These are phyloP conservation scores for Drosophila serrata DNA, from an alignment of 1,140 invertebrate genomes.

Conservation along the genomic window DNA sequence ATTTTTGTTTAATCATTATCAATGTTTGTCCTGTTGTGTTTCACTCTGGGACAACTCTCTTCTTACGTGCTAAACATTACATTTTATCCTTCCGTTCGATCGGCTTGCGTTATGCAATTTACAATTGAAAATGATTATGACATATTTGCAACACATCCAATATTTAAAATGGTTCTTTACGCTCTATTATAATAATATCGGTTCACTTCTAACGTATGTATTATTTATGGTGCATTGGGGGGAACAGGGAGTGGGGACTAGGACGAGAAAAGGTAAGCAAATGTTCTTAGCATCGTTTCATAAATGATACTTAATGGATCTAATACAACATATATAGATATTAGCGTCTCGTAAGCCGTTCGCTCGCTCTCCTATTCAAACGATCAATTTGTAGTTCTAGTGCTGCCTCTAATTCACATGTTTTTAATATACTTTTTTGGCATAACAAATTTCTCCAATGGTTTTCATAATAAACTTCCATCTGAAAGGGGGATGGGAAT, in stretches of 20 bases:
- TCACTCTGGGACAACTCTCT: conserved; percentile 54
- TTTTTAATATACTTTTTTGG: conserved; percentile 44
- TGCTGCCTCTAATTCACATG: conserved; percentile 17
- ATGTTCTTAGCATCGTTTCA: conserved; percentile 55
- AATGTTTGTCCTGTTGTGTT: conserved; percentile 63
- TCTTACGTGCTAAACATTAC: conserved; percentile 67
- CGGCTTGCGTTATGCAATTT: conserved; percentile 64
- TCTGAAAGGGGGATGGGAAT: conserved; percentile 27
- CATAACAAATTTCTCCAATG: conserved; percentile 62
- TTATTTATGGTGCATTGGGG: conserved; percentile 45
- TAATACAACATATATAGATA: conserved; percentile 78
- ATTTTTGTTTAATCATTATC: conserved; percentile 47
- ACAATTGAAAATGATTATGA: conserved; percentile 67
- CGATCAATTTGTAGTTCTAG: conserved; percentile 26
- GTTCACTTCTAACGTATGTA: conserved; percentile 65
- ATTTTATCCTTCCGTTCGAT: conserved; percentile 53
- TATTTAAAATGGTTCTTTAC: conserved; percentile 61
- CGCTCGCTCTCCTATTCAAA: conserved; percentile 23
- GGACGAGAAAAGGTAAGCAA: conserved; percentile 44
- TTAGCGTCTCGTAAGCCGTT: conserved; percentile 77
- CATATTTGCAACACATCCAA: conserved; percentile 56
- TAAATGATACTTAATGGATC: conserved; percentile 66
- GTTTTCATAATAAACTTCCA: conserved; percentile 43
- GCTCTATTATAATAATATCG: conserved; percentile 69
- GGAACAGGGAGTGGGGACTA: background rate